Conservation (phyloP, 2,888 invertebrate species). For the Octonoba sinensis region DNA sequence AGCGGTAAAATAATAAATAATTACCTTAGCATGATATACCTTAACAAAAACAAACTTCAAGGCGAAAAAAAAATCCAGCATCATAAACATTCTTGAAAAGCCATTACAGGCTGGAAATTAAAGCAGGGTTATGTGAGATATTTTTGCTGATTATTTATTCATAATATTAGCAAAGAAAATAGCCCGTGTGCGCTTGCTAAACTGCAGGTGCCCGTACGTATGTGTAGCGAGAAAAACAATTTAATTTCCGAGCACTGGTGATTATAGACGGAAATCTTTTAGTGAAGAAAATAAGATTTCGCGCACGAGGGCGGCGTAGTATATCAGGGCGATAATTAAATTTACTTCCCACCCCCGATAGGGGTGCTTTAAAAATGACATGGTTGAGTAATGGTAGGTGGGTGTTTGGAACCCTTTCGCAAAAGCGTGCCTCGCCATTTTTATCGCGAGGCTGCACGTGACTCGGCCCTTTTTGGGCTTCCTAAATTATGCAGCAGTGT, state of each 20-base stretch:
- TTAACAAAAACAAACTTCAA: slow-evolving; percentile 8
- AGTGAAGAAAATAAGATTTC: slow-evolving; percentile 37
- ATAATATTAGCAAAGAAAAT: slow-evolving; percentile 59
- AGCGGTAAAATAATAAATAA: slow-evolving; percentile 25
- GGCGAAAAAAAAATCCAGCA: not conserved
- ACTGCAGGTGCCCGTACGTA: slow-evolving; percentile 7
- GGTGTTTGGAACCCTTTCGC: slow-evolving; percentile 55
- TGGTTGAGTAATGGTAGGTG: slow-evolving; percentile 53
- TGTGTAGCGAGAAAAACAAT: slow-evolving; percentile 51
- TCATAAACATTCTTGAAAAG: slow-evolving; percentile 34
- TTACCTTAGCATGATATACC: not conserved
- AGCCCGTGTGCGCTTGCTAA: slow-evolving; percentile 21
- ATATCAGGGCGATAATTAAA: slow-evolving; percentile 59
- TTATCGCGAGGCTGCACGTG: slow-evolving; percentile 53
- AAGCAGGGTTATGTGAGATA: slow-evolving; percentile 31
- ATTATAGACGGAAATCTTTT: slow-evolving; percentile 52
- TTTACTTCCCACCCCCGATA: slow-evolving; percentile 27
- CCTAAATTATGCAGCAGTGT: slow-evolving; percentile 56
- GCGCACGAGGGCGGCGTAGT: slow-evolving; percentile 19
- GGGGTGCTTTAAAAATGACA: slow-evolving; percentile 56
- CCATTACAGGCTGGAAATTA: slow-evolving; percentile 51
- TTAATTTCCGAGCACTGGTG: slow-evolving; percentile 51
- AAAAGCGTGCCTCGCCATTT: slow-evolving; percentile 50
- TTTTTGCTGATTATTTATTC: slow-evolving; percentile 55
- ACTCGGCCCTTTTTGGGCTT: slow-evolving; percentile 31